These are phyloP conservation scores for Sebastes diploproa DNA, from an alignment of 2,797 vertebrate genomes.

Conservation along the genomic window DNA sequence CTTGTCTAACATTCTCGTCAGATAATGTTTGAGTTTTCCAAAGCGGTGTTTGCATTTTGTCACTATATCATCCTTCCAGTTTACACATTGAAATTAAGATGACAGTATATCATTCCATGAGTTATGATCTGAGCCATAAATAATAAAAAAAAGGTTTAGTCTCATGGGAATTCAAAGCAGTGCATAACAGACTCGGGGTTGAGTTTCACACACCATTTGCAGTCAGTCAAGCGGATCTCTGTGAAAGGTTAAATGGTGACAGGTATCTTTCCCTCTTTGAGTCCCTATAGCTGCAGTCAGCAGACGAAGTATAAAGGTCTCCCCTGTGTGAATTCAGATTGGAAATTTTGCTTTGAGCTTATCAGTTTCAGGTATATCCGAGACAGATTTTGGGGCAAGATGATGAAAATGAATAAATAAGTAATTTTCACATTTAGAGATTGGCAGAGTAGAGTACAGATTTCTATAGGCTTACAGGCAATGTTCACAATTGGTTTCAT, in stretches of 20 bases:
- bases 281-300: slow-evolving; percentile 5
- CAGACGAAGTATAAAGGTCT: not conserved
- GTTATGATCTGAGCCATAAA: slow-evolving; percentile 25
- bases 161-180: slow-evolving; percentile 24
- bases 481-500: not conserved
- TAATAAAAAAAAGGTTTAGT: not conserved
- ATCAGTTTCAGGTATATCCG: not conserved
- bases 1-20: slow-evolving; percentile 2
- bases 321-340: slow-evolving; percentile 12
- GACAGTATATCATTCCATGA: slow-evolving; percentile 5
- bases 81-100: slow-evolving; percentile 32
- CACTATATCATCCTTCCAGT: slow-evolving; percentile 1
- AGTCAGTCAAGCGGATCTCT: slow-evolving; percentile 51
- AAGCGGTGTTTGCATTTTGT: not conserved
- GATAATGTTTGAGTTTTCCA: not conserved
- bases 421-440: not conserved
- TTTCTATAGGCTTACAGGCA: not conserved
- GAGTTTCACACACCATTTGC: slow-evolving; percentile 50
- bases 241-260: slow-evolving; percentile 54
- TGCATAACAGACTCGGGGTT: slow-evolving; percentile 11
- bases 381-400: not conserved
- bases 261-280: slow-evolving; percentile 34
- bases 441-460: not conserved
- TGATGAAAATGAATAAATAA: not conserved
- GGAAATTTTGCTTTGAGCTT: slow-evolving; percentile 19